Evolutionary conservation across 2,113 vertebrate genomes (phyloP).

Genomic region (Oreotragus oreotragus): DNA sequence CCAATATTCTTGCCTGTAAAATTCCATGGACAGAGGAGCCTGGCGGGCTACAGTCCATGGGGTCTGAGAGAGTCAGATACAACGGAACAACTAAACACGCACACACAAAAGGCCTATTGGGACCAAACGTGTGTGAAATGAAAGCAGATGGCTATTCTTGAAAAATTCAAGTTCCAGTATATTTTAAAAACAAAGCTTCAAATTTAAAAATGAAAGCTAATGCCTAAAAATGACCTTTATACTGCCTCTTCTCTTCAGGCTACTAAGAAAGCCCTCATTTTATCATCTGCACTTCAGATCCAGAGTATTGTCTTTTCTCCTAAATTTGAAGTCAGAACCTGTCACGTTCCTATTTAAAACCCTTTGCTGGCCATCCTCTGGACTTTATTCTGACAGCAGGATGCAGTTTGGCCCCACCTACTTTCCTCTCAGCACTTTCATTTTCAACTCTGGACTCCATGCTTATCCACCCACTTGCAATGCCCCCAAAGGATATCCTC

Average conservation of each 20-base stretch:
- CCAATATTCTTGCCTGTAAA: not conserved
- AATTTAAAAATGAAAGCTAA: not conserved
- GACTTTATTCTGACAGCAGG: not conserved
- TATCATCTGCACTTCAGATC: not conserved
- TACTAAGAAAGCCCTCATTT: not conserved
- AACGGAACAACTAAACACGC: not conserved
- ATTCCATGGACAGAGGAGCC: not conserved
- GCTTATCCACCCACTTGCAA: not conserved
- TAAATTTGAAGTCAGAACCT: not conserved
- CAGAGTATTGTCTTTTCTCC: not conserved
- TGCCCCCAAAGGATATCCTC: not conserved
- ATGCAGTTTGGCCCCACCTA: not conserved
- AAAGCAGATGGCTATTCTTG: slow-evolving; percentile 6
- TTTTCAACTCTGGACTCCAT: not conserved
- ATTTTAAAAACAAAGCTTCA: slow-evolving; percentile 59
- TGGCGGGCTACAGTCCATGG: not conserved
- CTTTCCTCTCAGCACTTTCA: not conserved
- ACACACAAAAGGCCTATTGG: not conserved
- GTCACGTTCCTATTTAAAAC: not conserved
- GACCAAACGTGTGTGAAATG: slow-evolving; percentile 10
- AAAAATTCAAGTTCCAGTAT: slow-evolving; percentile 32
- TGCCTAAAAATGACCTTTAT: not conserved
- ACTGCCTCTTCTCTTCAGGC: not conserved
- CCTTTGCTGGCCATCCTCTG: not conserved
- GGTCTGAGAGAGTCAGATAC: not conserved